These are phyloP conservation scores for Danio tinwini DNA, from an alignment of 2,797 vertebrate species.

Conservation along the genomic window DNA sequence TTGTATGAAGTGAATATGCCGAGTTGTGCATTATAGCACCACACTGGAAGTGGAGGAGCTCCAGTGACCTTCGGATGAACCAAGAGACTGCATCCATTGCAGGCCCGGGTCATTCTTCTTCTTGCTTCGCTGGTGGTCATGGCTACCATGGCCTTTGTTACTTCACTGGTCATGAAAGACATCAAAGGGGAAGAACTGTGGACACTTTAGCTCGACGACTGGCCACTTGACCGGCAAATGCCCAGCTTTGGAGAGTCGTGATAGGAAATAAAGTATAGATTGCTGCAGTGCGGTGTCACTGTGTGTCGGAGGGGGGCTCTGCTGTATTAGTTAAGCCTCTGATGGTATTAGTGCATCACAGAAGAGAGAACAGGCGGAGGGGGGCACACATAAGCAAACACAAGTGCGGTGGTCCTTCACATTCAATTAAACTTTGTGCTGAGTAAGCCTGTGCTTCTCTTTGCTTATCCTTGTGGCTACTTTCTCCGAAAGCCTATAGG, in stretches of 20 bases:
- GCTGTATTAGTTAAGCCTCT: constrained; percentile 37
- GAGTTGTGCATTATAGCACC: background rate
- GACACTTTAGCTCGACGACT: constrained; percentile 66
- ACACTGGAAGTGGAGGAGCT: constrained; percentile 56
- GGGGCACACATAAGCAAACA: constrained; percentile 64
- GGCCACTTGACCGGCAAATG: constrained; percentile 76
- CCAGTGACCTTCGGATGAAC: constrained; percentile 78
- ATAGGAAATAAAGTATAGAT: constrained; percentile 78
- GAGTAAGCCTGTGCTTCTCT: constrained; percentile 60
- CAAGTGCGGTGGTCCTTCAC: constrained; percentile 67
- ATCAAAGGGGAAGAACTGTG: constrained; percentile 71
- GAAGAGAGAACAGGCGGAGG: constrained; percentile 53
- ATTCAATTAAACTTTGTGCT: constrained; percentile 72
- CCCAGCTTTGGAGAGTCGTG: constrained; percentile 55
- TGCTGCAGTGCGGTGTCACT: constrained; percentile 62
- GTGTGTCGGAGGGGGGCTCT: constrained; percentile 53
- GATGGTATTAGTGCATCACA: constrained; percentile 67
- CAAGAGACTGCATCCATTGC: constrained; percentile 58
- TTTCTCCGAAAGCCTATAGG: background rate
- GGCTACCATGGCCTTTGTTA: constrained; percentile 74
- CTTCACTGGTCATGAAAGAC: constrained; percentile 67
- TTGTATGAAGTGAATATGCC: too few relatives aligned
- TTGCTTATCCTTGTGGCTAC: constrained; percentile 37
- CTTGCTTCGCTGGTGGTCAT: constrained; percentile 73
- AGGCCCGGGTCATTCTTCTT: constrained; percentile 71